Evolutionary conservation across 2,113 vertebrate species (phyloP), one percentile per base, ranked within the genome.

Genomic region (Cynoglossus semilaevis): DNA sequence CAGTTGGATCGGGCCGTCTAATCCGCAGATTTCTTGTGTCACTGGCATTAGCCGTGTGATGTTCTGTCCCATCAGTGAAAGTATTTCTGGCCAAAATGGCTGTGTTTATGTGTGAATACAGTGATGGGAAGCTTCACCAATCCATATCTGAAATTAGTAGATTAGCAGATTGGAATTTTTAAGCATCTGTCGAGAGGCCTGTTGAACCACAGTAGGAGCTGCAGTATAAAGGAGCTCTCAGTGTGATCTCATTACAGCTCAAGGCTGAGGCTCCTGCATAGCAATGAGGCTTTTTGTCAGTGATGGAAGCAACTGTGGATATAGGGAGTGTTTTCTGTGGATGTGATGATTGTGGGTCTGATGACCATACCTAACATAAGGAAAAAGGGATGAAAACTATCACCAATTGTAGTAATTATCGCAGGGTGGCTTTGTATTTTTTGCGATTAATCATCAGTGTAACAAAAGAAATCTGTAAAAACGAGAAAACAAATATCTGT

Each of bases 201-300:
- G 41, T 57, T 51, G 62, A 74, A 63, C 52, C 60, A 60, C 60
- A 36, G 55, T 50, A 17, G 1, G 40, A 72, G 56, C 51, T 43
- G 3, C 7, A 51, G 65, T 48, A 56, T 29, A 29, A 29, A 29
- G 43, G 56, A 38, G 55, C 41, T 57, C 66, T 58, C 68, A 19
- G 72, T 67, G 67, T 80, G 81, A 81, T 84, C 83, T 84, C 69
- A 73, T 84, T 86, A 82, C 60, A 38, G 63, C 62, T 52, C 5
- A 4, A 51, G 16, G 58, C 71, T 9, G 52, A 75, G 70, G 63
- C 69, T 53, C 29, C 70, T 72, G 75, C 75, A 79, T 84, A 72
- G 76, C 77, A 81, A 76, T 81, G 53, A 82, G 58, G 52, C 18
- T 59, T 64, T 61, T 14, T 61, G 67, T 45, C 67, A 67, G 72